Base-by-base conservation (phyloP, 2,113 vertebrate genomes). In the Ia io region DNA sequence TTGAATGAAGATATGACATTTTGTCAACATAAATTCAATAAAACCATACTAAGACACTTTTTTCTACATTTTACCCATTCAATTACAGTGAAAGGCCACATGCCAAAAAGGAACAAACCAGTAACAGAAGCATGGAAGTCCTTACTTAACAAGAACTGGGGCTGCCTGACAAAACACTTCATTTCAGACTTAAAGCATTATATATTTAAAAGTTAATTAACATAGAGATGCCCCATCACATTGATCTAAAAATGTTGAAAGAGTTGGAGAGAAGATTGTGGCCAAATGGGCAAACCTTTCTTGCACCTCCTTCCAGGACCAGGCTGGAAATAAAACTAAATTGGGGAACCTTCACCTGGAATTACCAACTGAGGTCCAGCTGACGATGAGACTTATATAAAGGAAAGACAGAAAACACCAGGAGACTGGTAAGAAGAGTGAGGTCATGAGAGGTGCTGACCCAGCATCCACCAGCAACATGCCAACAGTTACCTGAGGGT, bases 11-110 rank as follows among this genome's bases (percentile, higher is more conserved):
- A 23, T 78, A 73, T 82, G 32, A n/a, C 6, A 88, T 40, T 86
- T 56, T 51, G 5, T 91, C 18, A 88, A 94, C 17, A 79, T 14
- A 88, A 92, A 86, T 85, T 92, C 35, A 84, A 74, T 61, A 85
- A 92, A 84, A 35, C 5, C 51, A 87, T 67, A 84, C 65, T 35
- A 84, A 92, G n/a, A 73, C 23, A 61, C 44, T 90, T 37, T 20
- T 74, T 42, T 6, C 22, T 22, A 93, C 4, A 92, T 59, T 79
- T 95, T 84, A 10, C 32, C 67, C 32, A 83, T 94, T n/a, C 32
- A 53, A 28, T 88, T 90, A 30, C 28, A 96, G 10, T 51, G 85
- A 83, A 51, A 86, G 67, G 47, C 37, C 35, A 6, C 5, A 22
- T 49, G 93, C 9, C 53, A 42, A 83, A 76, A 49, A 37, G 16